phyloP scores from a whole-genome alignment of 2,888 invertebrate genomes.

The Rugalucina vietnamica region DNA sequence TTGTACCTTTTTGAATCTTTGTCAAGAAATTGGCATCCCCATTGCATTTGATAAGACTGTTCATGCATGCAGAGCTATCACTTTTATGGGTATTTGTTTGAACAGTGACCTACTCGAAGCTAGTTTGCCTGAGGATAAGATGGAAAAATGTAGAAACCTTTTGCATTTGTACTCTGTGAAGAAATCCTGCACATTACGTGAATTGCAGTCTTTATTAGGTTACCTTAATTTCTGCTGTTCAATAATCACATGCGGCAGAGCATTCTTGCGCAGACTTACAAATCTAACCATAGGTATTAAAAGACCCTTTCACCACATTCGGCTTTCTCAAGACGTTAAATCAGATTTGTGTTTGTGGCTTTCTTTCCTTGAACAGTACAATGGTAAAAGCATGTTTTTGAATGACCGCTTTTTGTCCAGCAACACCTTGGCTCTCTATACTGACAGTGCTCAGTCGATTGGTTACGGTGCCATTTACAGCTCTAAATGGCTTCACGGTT shows the following conservation, averaged over 20 bases:
- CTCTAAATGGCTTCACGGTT: not conserved
- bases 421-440: not conserved
- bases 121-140: not conserved
- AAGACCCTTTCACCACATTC: not conserved
- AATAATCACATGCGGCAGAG: not conserved
- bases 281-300: not conserved
- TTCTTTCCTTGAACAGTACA: not conserved
- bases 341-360: not conserved
- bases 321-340: not conserved
- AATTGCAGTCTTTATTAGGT: not conserved
- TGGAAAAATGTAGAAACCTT: not conserved
- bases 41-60: not conserved
- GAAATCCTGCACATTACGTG: not conserved
- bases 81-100: not conserved
- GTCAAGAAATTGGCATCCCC: not conserved
- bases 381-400: not conserved
- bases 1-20: not conserved
- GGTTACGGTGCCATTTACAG: not conserved
- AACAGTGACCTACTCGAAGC: not conserved
- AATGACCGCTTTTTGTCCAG: not conserved
- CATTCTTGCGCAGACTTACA: not conserved
- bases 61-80: not conserved
- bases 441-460: too few species aligned
- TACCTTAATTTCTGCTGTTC: not conserved
- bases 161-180: not conserved